phyloP scores from a whole-genome alignment of 2,888 invertebrate genomes.

The Sesamia inferens region DNA sequence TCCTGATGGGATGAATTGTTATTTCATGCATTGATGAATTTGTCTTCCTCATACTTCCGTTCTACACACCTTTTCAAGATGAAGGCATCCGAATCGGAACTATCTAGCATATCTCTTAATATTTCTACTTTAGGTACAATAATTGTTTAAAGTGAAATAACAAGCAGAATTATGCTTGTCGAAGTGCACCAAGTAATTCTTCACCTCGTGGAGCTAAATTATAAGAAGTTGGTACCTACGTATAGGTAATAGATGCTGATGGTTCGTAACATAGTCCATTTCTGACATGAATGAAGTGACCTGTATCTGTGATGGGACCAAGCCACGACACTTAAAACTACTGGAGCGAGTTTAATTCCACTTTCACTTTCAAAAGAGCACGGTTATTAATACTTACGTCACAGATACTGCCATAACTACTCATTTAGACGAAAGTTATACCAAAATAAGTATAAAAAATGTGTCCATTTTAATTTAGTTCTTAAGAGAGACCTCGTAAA shows the following conservation, averaged over 20 bases:
- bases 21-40: conserved; percentile 27
- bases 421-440: conserved; percentile 3
- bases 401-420: not conserved
- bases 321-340: conserved; percentile 5
- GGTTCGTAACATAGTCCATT: not conserved
- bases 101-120: not conserved
- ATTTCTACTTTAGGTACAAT: not conserved
- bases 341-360: conserved; percentile 30
- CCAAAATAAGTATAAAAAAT: not conserved
- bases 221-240: not conserved
- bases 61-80: not conserved
- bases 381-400: conserved; percentile 2
- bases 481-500: not conserved
- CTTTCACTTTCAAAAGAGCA: conserved; percentile 30
- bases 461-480: conserved; percentile 3
- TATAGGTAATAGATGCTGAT: not conserved
- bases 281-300: conserved; percentile 5
- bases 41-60: not conserved
- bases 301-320: conserved; percentile 1
- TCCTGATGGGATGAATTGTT: not conserved
- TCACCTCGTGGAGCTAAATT: too few relatives aligned
- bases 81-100: not conserved
- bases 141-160: not conserved
- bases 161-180: not conserved
- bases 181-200: not conserved